These are phyloP conservation scores for Grapholita molesta DNA, from an alignment of 1,140 invertebrate genomes.

Conservation along the genomic window DNA sequence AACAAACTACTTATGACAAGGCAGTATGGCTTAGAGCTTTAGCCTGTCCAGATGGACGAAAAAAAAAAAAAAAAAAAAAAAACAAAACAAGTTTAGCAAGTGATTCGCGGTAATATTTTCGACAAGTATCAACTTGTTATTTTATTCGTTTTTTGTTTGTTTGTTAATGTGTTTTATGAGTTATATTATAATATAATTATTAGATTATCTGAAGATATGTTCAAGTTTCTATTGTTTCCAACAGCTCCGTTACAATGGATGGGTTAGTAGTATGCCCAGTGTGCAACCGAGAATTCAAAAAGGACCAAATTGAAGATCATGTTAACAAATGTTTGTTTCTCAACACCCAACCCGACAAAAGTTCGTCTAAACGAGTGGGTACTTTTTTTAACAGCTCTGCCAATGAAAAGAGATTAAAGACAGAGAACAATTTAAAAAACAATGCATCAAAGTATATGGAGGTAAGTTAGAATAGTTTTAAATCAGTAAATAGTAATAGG, in stretches of 20 bases:
- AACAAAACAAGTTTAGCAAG: not conserved
- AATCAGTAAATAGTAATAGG: no score
- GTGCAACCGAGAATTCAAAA: slow-evolving; percentile 46
- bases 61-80: no score
- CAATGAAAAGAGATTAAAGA: slow-evolving; percentile 41
- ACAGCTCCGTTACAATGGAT: not conserved
- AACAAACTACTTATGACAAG: no score
- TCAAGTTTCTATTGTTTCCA: not conserved
- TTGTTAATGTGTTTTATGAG: no score
- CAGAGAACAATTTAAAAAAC: slow-evolving; percentile 30
- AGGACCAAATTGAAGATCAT: slow-evolving; percentile 80
- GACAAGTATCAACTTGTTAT: not conserved
- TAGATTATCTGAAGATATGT: no score
- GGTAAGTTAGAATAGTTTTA: no score
- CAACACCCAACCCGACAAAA: slow-evolving; percentile 69
- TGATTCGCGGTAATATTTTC: not conserved
- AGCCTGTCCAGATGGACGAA: no score
- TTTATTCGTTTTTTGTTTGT: no score
- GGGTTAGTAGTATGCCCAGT: slow-evolving; percentile 47
- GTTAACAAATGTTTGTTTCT: slow-evolving; percentile 84
- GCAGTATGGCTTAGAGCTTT: no score
- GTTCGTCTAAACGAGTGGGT: slow-evolving; percentile 47
- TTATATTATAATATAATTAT: no score
- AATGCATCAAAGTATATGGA: slow-evolving; percentile 29
- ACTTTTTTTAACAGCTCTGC: slow-evolving; percentile 39